phyloP scores from a whole-genome alignment of 2,888 invertebrate genomes.

The Drosophila meridionalis region DNA sequence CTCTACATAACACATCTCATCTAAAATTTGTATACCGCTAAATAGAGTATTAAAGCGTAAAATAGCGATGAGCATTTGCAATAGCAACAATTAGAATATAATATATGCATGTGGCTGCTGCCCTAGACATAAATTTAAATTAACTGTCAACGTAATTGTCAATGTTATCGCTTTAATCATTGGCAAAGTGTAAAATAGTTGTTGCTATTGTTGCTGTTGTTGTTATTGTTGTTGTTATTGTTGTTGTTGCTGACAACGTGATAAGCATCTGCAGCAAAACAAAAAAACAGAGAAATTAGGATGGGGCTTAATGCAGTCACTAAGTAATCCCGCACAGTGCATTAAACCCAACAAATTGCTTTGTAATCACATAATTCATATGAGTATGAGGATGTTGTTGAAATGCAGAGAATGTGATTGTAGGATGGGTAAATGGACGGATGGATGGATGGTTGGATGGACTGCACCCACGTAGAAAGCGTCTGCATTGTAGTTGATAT shows the following conservation, averaged over 20 bases:
- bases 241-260: constrained; percentile 18
- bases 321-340: constrained; percentile 42
- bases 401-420: constrained; percentile 25
- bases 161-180: constrained; percentile 55
- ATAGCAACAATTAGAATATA: constrained; percentile 19
- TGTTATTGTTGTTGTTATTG: neutral
- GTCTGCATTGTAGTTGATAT: constrained; percentile 32
- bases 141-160: constrained; percentile 68
- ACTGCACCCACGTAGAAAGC: constrained; percentile 52
- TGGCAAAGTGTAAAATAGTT: constrained; percentile 30
- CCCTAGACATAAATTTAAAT: constrained; percentile 78
- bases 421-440: neutral
- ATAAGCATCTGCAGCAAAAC: constrained; percentile 42
- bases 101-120: constrained; percentile 35
- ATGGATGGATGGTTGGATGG: constrained; percentile 18
- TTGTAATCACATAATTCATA: constrained; percentile 56
- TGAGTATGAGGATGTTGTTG: constrained; percentile 7
- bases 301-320: constrained; percentile 40
- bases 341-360: constrained; percentile 59
- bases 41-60: neutral
- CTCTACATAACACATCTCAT: neutral
- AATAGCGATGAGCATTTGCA: constrained; percentile 10
- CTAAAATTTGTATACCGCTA: neutral
- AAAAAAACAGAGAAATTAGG: neutral
- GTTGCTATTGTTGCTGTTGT: neutral